Evolutionary conservation across 1,140 invertebrate genomes (phyloP), one percentile per base, ranked within the genome.

Genomic region (Sitophilus oryzae): DNA sequence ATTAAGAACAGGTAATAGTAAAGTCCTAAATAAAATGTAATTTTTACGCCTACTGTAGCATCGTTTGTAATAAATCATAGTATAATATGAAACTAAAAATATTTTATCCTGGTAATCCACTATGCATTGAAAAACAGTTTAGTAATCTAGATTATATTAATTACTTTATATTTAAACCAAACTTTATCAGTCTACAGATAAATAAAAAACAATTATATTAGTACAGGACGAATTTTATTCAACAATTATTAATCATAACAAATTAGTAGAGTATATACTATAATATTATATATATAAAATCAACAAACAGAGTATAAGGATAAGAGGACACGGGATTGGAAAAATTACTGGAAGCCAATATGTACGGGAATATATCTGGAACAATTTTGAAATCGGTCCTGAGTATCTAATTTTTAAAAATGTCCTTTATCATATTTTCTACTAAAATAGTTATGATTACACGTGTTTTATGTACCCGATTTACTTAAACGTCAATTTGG

Each of bases 311-410:
- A 21, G 19, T 41, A 49, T 41, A 47, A 46, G 11, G 21, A 15
- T 11, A 15, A 20, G 2, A 30, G 35, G 45, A 42, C 35, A 23
- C 15, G 21, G 21, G 38, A 15, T 48, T 6, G 36, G 23, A 49
- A 10, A 22, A 19, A 15, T 37, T 42, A 62, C 19, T 58, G 52
- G 56, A 65, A 67, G 45, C 63, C 59, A 22, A 68, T 67, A 53
- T 61, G 58, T 62, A 61, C 64, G 36, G 66, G 66, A 42, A 64
- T 66, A 41, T 68, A 68, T 68, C 66, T 68, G 62, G 66, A 60
- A 58, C 16, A 60, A 14, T 42, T 51, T 42, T 21, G 21, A 50
- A 16, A 19, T 21, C 22, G 6, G 8, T 8, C 8, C 6, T 16
- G 15, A 51, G 14, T 5, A 51, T 8, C 19, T 54, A 21, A 48